Conservation (phyloP, 2,113 vertebrate species). For the Seriola rivoliana region DNA sequence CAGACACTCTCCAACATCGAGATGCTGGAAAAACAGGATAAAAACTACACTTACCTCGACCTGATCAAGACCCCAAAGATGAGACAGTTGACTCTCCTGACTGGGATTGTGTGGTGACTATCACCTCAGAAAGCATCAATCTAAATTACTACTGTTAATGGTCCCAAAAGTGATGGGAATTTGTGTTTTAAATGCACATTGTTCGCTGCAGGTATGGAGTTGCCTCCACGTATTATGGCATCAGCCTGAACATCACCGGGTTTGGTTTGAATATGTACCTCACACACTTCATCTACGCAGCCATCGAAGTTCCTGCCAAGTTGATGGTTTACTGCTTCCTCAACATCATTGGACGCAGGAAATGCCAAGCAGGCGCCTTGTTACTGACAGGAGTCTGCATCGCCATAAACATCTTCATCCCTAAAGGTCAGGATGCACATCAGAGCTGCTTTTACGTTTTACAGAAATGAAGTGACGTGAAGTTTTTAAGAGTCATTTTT, state of each 20-base stretch:
- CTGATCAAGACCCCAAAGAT: constrained; percentile 67
- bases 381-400: constrained; percentile 78
- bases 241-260: constrained; percentile 81
- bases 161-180: background rate
- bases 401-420: constrained; percentile 77
- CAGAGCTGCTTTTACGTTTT: too few relatives aligned
- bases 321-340: constrained; percentile 66
- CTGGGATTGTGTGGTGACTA: constrained; percentile 75
- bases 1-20: constrained; percentile 57
- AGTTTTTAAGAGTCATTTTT: too few relatives aligned
- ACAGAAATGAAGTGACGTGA: too few relatives aligned
- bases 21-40: constrained; percentile 1
- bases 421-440: constrained; percentile 51
- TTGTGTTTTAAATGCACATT: too few relatives aligned
- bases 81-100: constrained; percentile 41
- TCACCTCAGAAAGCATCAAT: background rate
- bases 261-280: constrained; percentile 82
- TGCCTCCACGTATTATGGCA: constrained; percentile 82
- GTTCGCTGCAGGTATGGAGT: constrained; percentile 76
- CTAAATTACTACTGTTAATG: background rate
- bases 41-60: constrained; percentile 62
- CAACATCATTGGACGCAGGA: constrained; percentile 72
- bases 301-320: constrained; percentile 82
- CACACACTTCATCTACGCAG: constrained; percentile 83
- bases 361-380: constrained; percentile 65